Conservation (phyloP, 2,888 invertebrate species). For the Peribatodes rhomboidaria region DNA sequence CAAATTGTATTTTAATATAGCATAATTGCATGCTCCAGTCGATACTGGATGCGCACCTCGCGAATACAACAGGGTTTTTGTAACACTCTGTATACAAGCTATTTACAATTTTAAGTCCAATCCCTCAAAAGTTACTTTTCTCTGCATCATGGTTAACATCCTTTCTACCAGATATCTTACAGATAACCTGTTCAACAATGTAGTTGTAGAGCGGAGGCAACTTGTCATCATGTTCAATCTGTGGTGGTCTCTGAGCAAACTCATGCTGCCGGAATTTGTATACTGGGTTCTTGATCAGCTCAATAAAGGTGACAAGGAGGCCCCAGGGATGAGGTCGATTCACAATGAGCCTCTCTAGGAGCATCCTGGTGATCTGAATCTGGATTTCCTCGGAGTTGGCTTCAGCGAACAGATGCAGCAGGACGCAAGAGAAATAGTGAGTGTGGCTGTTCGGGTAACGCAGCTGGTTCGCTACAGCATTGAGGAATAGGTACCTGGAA, state of each 20-base stretch:
- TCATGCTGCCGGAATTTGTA: constrained; percentile 99
- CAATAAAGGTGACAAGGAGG: constrained; percentile 98
- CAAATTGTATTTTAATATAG: too few relatives aligned
- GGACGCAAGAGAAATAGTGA: constrained; percentile 99
- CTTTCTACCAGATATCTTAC: constrained; percentile 7
- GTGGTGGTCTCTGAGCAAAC: constrained; percentile 99
- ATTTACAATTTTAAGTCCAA: neutral
- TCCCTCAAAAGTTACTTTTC: neutral
- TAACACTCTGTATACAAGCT: too few relatives aligned
- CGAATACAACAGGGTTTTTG: too few relatives aligned
- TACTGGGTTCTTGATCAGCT: constrained; percentile 98
- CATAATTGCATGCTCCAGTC: too few relatives aligned
- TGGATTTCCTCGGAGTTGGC: constrained; percentile 99
- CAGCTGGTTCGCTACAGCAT: constrained; percentile 99
- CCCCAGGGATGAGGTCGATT: constrained; percentile 99
- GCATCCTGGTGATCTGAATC: constrained; percentile 98
- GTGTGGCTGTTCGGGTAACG: constrained; percentile 99
- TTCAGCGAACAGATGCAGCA: constrained; percentile 98
- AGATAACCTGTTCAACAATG: constrained; percentile 7
- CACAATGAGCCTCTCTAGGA: constrained; percentile 98
- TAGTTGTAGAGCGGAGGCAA: constrained; percentile 8
- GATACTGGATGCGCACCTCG: too few relatives aligned
- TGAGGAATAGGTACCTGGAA: constrained; percentile 96
- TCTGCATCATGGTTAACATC: neutral
- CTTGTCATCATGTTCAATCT: constrained; percentile 96